phyloP scores from a whole-genome alignment of 2,113 vertebrate genomes.

The Xerus inauris region DNA sequence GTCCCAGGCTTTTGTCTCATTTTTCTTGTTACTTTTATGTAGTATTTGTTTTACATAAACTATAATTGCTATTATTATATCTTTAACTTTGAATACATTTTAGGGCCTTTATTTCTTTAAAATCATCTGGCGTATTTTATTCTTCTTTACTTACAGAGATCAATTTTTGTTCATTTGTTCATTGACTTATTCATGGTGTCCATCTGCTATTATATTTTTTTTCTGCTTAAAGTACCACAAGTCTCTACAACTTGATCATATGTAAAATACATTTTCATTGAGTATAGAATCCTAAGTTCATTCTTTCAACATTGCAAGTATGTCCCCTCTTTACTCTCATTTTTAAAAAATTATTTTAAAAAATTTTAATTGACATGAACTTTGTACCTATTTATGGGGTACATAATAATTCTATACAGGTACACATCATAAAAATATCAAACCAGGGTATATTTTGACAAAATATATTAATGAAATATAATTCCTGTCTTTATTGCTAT shows the following conservation, averaged over 20 bases:
- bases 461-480: neutral
- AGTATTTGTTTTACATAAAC: neutral
- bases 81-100: neutral
- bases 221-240: neutral
- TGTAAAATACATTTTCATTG: neutral
- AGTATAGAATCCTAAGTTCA: neutral
- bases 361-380: neutral
- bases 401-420: neutral
- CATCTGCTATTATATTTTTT: neutral
- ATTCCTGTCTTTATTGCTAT: neutral
- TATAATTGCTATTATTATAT: neutral
- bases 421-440: no score
- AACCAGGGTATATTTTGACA: neutral
- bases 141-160: neutral
- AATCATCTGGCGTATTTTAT: neutral
- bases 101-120: neutral
- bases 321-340: neutral
- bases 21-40: neutral
- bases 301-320: neutral
- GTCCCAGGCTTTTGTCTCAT: neutral
- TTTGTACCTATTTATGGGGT: neutral
- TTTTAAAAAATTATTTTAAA: neutral
- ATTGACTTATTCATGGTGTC: neutral
- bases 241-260: neutral
- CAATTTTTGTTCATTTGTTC: neutral